Percentiles rank a stretch among this genome's conserved stretches.
Conservation (phyloP, 2,797 vertebrate species). For the Sibirionetta formosa region DNA sequence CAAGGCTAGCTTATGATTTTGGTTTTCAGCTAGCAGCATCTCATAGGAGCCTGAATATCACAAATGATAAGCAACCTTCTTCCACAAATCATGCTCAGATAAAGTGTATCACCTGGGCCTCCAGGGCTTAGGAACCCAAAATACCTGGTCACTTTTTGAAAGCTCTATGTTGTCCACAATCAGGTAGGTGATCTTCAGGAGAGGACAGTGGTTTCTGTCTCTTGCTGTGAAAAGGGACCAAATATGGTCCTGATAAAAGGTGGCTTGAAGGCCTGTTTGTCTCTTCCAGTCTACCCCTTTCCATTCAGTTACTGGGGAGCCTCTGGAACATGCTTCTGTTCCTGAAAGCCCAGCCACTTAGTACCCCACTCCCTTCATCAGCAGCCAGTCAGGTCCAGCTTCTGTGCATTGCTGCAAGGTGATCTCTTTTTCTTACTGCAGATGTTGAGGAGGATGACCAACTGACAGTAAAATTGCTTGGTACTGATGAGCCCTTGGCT, state of each 20-base stretch:
- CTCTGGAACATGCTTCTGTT: not conserved
- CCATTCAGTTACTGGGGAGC: not conserved
- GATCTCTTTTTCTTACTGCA: conserved; percentile 50
- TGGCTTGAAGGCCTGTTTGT: not conserved
- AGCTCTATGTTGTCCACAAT: not conserved
- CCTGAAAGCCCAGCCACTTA: not conserved
- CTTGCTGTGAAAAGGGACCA: not conserved
- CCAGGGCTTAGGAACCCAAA: not conserved
- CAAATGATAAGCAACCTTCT: not conserved
- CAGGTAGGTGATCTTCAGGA: not conserved
- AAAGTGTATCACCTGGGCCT: not conserved
- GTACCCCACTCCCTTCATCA: not conserved
- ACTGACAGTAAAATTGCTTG: conserved; percentile 60
- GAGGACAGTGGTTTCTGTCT: not conserved
- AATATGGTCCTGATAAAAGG: not conserved
- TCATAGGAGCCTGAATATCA: not conserved
- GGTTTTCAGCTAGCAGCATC: not conserved
- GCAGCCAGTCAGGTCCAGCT: not conserved
- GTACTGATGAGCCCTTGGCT: conserved; percentile 64
- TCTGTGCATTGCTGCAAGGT: conserved; percentile 19
- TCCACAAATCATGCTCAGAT: not conserved
- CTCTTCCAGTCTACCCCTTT: not conserved
- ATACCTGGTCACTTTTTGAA: not conserved
- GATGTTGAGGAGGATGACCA: conserved; percentile 61
- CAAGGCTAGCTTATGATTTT: not conserved